A percentile compares a stretch with the other conserved stretches of the same genome.
Evolutionary conservation across 2,797 vertebrate genomes (phyloP).

Genomic region (Lepidocolaptes lacrymiger): DNA sequence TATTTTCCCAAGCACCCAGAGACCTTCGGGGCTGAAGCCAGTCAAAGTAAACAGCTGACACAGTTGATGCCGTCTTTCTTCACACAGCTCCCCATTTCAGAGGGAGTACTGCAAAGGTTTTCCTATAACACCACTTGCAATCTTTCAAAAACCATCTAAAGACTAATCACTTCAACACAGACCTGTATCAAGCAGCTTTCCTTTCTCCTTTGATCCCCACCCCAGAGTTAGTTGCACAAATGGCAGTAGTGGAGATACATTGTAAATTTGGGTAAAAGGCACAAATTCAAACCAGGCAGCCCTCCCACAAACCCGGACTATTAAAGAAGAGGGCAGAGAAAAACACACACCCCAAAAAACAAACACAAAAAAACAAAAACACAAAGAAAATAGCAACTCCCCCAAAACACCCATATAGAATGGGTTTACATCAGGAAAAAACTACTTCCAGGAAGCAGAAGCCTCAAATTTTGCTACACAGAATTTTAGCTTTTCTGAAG

Average conservation of each 20-base stretch:
- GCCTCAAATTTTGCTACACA: neutral
- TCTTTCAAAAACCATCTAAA: neutral
- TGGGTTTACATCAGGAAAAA: neutral
- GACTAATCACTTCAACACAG: neutral
- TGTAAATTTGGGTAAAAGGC: neutral
- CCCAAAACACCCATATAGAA: neutral
- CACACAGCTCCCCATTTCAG: neutral
- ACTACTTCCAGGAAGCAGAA: neutral
- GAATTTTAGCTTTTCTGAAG: neutral
- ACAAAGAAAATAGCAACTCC: neutral
- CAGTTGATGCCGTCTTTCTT: neutral
- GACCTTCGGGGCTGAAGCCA: neutral
- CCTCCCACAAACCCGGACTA: neutral
- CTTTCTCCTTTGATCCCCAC: neutral
- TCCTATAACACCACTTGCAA: neutral
- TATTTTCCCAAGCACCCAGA: neutral
- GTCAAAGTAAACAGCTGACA: neutral
- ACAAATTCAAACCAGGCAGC: neutral
- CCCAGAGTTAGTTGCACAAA: neutral
- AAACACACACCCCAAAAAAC: neutral
- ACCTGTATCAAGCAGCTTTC: neutral
- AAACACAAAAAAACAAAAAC: neutral
- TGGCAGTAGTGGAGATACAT: rapidly evolving
- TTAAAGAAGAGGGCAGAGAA: neutral
- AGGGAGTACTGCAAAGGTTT: neutral